These are phyloP conservation scores for Lindbergichthys nudifrons DNA, from an alignment of 2,797 vertebrate genomes.

Conservation along the genomic window DNA sequence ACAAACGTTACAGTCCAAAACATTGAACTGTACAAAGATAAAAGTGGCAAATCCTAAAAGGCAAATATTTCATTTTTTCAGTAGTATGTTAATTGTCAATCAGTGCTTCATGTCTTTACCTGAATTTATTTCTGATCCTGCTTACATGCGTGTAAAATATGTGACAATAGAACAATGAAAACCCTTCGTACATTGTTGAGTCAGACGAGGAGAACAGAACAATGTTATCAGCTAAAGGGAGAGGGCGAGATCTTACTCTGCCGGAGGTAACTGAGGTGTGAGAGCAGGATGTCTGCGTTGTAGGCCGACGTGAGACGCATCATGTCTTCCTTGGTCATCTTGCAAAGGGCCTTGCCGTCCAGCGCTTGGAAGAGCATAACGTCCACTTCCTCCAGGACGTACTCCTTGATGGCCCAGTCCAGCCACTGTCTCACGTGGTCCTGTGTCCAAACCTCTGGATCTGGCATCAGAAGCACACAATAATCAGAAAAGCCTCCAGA, in stretches of 20 bases:
- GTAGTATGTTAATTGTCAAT: neutral
- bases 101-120: neutral
- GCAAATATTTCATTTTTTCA: neutral
- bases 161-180: constrained; percentile 9
- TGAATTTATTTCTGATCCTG: neutral
- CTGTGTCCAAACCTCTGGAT: constrained; percentile 87
- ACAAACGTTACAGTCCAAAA: neutral
- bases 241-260: constrained; percentile 81
- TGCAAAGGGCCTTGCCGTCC: constrained; percentile 89
- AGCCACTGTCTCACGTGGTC: constrained; percentile 88
- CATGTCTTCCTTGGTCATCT: constrained; percentile 89
- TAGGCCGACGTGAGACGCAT: constrained; percentile 87
- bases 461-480: constrained; percentile 48
- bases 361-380: constrained; percentile 84
- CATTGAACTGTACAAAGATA: no score
- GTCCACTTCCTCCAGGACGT: constrained; percentile 87
- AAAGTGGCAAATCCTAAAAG: no score
- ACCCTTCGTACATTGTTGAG: neutral
- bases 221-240: constrained; percentile 7
- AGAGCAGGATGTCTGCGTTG: constrained; percentile 90
- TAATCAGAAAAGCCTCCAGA: neutral
- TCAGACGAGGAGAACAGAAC: neutral
- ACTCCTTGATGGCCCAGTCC: constrained; percentile 92
- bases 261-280: constrained; percentile 89
- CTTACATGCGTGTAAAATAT: neutral